These are phyloP conservation scores for Eublepharis macularius DNA, from an alignment of 2,113 vertebrate genomes.

Conservation along the genomic window DNA sequence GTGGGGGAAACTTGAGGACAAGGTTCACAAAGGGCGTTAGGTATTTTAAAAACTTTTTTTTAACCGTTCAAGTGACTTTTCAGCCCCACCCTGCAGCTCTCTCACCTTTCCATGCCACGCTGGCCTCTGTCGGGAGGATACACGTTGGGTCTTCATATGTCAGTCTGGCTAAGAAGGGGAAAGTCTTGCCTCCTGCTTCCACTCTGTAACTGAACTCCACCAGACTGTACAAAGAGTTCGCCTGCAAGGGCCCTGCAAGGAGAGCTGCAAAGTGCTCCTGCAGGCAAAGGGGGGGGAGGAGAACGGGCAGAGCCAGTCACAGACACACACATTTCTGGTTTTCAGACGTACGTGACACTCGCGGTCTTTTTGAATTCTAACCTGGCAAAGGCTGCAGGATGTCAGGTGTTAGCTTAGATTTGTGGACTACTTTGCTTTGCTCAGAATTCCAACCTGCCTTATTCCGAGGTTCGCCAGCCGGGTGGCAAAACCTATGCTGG, in stretches of 20 bases:
- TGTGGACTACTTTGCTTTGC: not conserved
- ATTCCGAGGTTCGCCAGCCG: not conserved
- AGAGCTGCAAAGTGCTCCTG: constrained; percentile 54
- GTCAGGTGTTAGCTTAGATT: not conserved
- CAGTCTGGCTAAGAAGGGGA: constrained; percentile 49
- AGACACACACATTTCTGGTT: not conserved
- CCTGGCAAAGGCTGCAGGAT: too few species aligned
- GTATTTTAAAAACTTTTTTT: too few species aligned
- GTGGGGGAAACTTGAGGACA: not conserved
- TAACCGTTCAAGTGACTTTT: not conserved
- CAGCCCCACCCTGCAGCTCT: not conserved
- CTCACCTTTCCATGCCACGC: constrained; percentile 57
- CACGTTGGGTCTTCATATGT: constrained; percentile 53
- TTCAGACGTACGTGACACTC: not conserved
- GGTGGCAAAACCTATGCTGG: not conserved
- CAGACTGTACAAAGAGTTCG: constrained; percentile 68
- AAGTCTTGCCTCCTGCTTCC: not conserved
- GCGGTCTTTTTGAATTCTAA: not conserved
- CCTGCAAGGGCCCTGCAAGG: constrained; percentile 61
- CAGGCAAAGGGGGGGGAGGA: not conserved
- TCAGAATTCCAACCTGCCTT: not conserved
- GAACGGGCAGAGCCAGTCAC: not conserved
- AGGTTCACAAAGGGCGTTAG: too few species aligned
- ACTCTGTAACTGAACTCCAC: constrained; percentile 67
- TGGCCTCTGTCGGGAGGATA: constrained; percentile 66